Base-by-base conservation (phyloP, 2,888 invertebrate species). In the Cantharis rufa region DNA sequence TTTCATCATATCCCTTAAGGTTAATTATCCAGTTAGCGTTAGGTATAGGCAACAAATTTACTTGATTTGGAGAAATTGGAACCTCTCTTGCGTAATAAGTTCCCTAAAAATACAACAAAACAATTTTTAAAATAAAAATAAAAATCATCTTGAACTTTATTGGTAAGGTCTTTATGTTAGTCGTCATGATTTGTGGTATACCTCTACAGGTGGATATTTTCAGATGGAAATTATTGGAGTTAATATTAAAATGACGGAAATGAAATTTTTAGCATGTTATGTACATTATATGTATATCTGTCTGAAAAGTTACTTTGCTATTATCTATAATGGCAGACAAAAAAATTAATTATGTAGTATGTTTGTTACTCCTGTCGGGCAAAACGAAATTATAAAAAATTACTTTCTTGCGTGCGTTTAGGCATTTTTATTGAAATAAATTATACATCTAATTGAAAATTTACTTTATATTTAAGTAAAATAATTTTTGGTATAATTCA, bases 21-120 rank as follows among this genome's bases (percentile, higher is more conserved):
- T 82, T 82, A 13, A 83, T 63, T 79, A 83, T 85, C 84, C 85
- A 86, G 15, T 84, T 62, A 9, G 84, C 86, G 70, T 84, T 83
- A 11, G 81, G 77, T 61, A 85, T 77, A 3, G 85, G 85, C 15
- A 85, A 21, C 27, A 77, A 82, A 15, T 76, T 82, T 71, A 84
- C 69, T 21, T 81, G 76, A 27, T 82, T 77, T 3, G 82, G 72
- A 10, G 75, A 75, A 62, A 84, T 78, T 10, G 82, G 80, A 16
- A 77, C 74, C 28, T 84, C 78, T 9, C 62, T 77, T n/a, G 83
- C 15, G 15, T 62, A 69, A 66, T 85, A 85, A 13, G 75, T 74
- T 10, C 81, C 84, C 85, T 85, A 71, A 61, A 82, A 82, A 28
- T 24, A 74, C 13, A 71, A 70, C 7, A n/a, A 3, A 4, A 13